Evolutionary conservation across 2,113 vertebrate genomes (phyloP).

Genomic region (Microtus ochrogaster): DNA sequence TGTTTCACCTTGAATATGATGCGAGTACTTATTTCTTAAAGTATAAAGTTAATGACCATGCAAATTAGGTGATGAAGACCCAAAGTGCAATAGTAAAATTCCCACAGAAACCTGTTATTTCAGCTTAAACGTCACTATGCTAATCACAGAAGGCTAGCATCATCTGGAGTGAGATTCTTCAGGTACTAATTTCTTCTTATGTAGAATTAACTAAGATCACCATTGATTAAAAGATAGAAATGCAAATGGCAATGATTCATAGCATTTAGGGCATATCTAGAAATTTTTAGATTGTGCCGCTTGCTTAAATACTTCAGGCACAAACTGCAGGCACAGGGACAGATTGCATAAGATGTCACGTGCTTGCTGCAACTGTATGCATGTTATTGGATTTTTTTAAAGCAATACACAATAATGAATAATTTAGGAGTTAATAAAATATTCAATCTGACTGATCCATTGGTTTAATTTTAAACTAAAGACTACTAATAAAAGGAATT

Average conservation of each 20-base stretch:
- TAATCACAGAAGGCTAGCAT: background rate
- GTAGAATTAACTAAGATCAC: slow-evolving; percentile 32
- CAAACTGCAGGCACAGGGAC: slow-evolving; percentile 82
- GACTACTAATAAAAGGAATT: slow-evolving; percentile 57
- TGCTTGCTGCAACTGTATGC: slow-evolving; percentile 81
- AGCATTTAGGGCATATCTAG: slow-evolving; percentile 69
- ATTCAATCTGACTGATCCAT: slow-evolving; percentile 86
- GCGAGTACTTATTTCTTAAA: slow-evolving; percentile 29
- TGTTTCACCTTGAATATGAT: slow-evolving; percentile 48
- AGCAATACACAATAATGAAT: slow-evolving; percentile 83
- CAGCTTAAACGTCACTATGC: slow-evolving; percentile 25
- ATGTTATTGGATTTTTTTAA: slow-evolving; percentile 83
- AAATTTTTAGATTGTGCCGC: slow-evolving; percentile 70
- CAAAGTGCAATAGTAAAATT: slow-evolving; percentile 37
- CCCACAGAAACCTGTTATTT: slow-evolving; percentile 29
- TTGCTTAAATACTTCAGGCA: slow-evolving; percentile 78
- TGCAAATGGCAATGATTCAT: slow-evolving; percentile 47
- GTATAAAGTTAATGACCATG: slow-evolving; percentile 1
- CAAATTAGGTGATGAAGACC: slow-evolving; percentile 57
- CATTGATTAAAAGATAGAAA: slow-evolving; percentile 50
- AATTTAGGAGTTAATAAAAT: slow-evolving; percentile 88
- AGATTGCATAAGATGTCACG: slow-evolving; percentile 86
- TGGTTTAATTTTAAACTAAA: slow-evolving; percentile 84
- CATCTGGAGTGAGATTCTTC: slow-evolving; percentile 22
- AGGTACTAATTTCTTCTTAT: slow-evolving; percentile 53